Conservation (phyloP, 2,113 vertebrate species). For the Scomber colias region DNA sequence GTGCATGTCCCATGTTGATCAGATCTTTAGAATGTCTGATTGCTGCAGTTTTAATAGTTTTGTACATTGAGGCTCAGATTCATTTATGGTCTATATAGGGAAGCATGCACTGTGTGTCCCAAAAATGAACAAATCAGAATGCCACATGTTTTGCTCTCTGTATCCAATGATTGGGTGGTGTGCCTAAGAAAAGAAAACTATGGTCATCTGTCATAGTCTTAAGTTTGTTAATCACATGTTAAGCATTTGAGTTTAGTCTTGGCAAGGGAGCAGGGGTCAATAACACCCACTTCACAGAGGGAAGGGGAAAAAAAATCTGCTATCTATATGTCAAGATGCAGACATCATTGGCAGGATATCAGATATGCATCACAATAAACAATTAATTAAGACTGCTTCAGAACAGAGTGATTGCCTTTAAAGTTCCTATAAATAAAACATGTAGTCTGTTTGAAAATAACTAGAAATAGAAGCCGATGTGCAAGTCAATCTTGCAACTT, state of each 20-base stretch:
- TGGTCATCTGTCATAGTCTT: not conserved
- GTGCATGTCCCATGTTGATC: slow-evolving; percentile 57
- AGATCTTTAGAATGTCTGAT: slow-evolving; percentile 52
- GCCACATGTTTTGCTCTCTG: slow-evolving; percentile 11
- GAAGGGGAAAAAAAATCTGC: too few relatives aligned
- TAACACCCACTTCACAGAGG: not conserved
- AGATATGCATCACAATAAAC: not conserved
- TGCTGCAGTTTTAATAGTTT: slow-evolving; percentile 35
- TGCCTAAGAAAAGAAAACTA: slow-evolving; percentile 1
- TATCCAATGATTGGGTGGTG: slow-evolving; percentile 3
- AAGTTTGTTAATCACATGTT: not conserved
- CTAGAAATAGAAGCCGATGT: not conserved
- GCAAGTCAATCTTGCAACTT: not conserved
- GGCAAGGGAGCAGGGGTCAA: not conserved
- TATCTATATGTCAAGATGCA: not conserved
- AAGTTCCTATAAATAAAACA: slow-evolving; percentile 34
- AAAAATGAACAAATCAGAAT: slow-evolving; percentile 36
- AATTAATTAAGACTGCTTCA: slow-evolving; percentile 16
- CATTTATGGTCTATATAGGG: slow-evolving; percentile 17
- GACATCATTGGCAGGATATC: not conserved
- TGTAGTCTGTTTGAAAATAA: not conserved
- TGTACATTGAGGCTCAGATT: slow-evolving; percentile 28
- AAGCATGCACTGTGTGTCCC: not conserved
- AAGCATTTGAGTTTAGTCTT: not conserved
- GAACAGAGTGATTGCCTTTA: not conserved